phyloP scores from a whole-genome alignment of 2,888 invertebrate species.

The Sphaeridia pumilis region DNA sequence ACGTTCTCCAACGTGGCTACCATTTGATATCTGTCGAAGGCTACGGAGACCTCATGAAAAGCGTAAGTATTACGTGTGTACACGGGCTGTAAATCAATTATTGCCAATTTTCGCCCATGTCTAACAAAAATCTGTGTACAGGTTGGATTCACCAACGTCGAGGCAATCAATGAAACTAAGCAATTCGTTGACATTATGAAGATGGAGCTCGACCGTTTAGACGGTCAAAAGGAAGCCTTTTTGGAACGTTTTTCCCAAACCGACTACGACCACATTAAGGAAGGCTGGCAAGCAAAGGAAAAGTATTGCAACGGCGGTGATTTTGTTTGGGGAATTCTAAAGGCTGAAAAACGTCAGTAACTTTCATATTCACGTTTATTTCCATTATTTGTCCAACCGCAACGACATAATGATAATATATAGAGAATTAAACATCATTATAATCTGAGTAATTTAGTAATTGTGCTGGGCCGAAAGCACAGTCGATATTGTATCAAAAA shows the following conservation, averaged over 20 bases:
- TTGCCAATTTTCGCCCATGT: neutral
- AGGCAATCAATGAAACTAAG: slow-evolving; percentile 43
- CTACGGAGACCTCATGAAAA: slow-evolving; percentile 40
- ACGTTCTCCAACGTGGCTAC: slow-evolving; percentile 46
- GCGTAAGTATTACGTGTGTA: slow-evolving; percentile 37
- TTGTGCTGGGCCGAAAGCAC: no score
- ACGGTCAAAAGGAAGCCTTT: slow-evolving; percentile 42
- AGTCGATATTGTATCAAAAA: no score
- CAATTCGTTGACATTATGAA: slow-evolving; percentile 43
- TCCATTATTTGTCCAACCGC: no score
- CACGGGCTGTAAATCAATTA: neutral
- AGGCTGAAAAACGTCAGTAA: slow-evolving; percentile 1
- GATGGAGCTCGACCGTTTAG: slow-evolving; percentile 41
- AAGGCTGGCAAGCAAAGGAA: slow-evolving; percentile 43
- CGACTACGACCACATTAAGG: slow-evolving; percentile 43
- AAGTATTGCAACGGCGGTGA: slow-evolving; percentile 41
- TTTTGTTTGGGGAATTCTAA: slow-evolving; percentile 42
- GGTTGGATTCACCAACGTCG: slow-evolving; percentile 43
- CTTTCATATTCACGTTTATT: no score
- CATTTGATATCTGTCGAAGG: slow-evolving; percentile 39
- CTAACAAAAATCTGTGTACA: neutral
- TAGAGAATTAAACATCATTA: no score
- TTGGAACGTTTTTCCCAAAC: slow-evolving; percentile 43
- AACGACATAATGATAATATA: no score
- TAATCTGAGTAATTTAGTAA: no score